Evolutionary conservation across 2,888 invertebrate species (phyloP), one percentile per base, ranked within the genome.

Genomic region (Dasysyrphus tricinctus): DNA sequence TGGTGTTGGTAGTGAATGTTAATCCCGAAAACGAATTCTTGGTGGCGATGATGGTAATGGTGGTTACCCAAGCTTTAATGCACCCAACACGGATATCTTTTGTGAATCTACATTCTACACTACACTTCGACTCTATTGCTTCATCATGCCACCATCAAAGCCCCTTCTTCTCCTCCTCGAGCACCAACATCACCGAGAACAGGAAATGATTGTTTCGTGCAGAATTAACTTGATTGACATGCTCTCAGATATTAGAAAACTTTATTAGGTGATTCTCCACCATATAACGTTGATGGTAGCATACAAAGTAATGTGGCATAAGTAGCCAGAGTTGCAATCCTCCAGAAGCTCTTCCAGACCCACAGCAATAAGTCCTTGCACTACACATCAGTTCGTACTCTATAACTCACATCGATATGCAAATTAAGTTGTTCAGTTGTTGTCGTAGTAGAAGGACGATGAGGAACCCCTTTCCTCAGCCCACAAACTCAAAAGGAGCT

Each of bases 121-220:
- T 29, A 5, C n/a, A 29, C 42, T n/a, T n/a, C 12, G 14, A 8
- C 7, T 29, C 8, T 29, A 14, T 14, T n/a, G 29, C 54, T 54
- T 29, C 29, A 39, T 32, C 24, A 51, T 69, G 5, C 14, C 9
- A 8, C 34, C 34, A 37, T 54, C 8, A 29, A 54, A 32, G n/a
- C 54, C 29, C 0, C 14, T 29, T 0, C 6, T 7, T 3, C 24
- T 51, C 51, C 11, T 19, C 2, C 14, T 7, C n/a, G 29, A 14
- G 29, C 29, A 54, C 57, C 76, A 67, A 56, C 65, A 19, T 34
- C 59, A 59, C 51, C 75, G 42, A 72, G 56, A 63, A 69, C 75
- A 78, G 86, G 86, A 86, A 82, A 86, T 75, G 78, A 86, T 82
- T 86, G 82, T 82, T 86, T 86, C 86, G 82, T 86, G 86, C 78